Percentiles rank a stretch among this genome's conserved stretches.
These are phyloP conservation scores for Gallinago paraguaiae DNA, from an alignment of 2,113 vertebrate genomes.

Conservation along the genomic window DNA sequence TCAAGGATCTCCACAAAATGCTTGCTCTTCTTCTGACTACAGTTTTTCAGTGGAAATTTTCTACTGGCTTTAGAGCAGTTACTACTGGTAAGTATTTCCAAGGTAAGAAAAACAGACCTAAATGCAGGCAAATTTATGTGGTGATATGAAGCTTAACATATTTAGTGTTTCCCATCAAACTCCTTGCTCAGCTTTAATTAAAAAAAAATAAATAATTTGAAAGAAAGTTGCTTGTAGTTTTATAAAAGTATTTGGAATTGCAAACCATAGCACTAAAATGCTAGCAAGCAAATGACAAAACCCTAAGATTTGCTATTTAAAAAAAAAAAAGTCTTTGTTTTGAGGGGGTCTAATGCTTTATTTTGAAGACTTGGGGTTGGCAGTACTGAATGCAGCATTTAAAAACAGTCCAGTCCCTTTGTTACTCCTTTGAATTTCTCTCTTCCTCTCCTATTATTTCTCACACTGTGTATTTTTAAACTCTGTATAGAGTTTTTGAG, in stretches of 20 bases:
- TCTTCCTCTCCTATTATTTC: slow-evolving; percentile 64
- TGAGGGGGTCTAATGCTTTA: neutral
- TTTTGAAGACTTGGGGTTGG: slow-evolving; percentile 12
- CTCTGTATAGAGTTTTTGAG: slow-evolving; percentile 5
- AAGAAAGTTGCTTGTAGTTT: neutral
- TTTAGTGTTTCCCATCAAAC: neutral
- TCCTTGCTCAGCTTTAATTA: neutral
- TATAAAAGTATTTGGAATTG: neutral
- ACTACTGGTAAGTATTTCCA: neutral
- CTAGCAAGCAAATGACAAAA: neutral
- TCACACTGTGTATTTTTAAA: slow-evolving; percentile 47
- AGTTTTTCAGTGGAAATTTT: neutral
- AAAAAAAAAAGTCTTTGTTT: neutral
- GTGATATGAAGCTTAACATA: neutral
- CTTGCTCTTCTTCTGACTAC: neutral
- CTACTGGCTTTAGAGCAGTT: neutral
- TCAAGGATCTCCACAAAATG: neutral
- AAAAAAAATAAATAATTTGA: neutral
- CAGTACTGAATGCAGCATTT: slow-evolving; percentile 41
- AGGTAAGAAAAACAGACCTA: neutral
- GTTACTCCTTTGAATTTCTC: slow-evolving; percentile 53
- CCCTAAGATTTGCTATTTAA: neutral
- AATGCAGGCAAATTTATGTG: neutral
- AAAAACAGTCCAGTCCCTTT: slow-evolving; percentile 49
- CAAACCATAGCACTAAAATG: neutral